A percentile compares a stretch with the other conserved stretches of the same genome.
phyloP scores from a whole-genome alignment of 92 coral and sea anemone species.

The Parazoanthus atlanticus region DNA sequence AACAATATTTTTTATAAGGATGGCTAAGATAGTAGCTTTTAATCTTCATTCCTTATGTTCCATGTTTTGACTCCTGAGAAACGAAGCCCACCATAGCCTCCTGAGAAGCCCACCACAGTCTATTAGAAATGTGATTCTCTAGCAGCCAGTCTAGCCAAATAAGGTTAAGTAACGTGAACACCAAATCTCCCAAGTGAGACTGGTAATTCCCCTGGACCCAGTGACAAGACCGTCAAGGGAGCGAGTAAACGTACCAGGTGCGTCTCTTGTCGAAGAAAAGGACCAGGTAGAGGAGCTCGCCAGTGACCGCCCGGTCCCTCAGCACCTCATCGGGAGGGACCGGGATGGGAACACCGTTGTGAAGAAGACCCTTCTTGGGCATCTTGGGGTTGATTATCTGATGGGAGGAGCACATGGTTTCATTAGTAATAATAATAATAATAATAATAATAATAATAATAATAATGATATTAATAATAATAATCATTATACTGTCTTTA shows the following conservation, averaged over 20 bases:
- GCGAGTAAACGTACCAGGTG: conserved; percentile 77
- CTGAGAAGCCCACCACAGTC: too few species aligned
- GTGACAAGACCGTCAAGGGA: not conserved
- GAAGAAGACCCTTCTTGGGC: conserved; percentile 89
- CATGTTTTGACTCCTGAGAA: too few species aligned
- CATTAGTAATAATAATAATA: too few species aligned
- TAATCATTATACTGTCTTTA: too few species aligned
- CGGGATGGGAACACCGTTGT: conserved; percentile 97
- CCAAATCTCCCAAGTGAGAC: not conserved
- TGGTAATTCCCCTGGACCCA: not conserved
- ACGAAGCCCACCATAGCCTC: too few species aligned
- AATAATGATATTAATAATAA: too few species aligned
- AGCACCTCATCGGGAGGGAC: conserved; percentile 98
- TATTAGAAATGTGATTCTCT: too few species aligned
- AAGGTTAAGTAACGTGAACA: too few species aligned
- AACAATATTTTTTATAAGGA: too few species aligned
- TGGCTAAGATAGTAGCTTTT: too few species aligned
- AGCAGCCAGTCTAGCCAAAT: not conserved
- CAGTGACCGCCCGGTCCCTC: conserved; percentile 83
- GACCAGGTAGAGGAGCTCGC: conserved; percentile 91
- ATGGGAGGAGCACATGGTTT: not conserved
- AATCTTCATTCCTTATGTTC: too few species aligned
- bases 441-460: too few species aligned
- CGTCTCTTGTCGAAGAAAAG: conserved; percentile 95
- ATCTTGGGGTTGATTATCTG: conserved; percentile 97